phyloP scores from a whole-genome alignment of 2,113 vertebrate genomes.

The Ceratotherium simum region DNA sequence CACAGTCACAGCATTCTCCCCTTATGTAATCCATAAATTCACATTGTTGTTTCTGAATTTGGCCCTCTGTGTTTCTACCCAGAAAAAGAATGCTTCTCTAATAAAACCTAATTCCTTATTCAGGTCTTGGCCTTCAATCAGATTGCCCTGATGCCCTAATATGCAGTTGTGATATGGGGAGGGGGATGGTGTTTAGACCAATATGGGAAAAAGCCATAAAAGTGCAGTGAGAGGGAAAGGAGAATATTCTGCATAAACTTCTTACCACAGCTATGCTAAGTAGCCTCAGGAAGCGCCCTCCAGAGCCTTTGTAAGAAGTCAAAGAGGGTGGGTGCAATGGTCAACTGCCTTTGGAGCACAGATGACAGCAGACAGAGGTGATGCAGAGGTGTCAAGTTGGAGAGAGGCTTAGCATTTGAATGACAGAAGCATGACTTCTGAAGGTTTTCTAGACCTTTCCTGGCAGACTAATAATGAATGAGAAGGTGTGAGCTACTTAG shows the following conservation, averaged over 20 bases:
- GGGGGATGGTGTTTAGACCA: neutral
- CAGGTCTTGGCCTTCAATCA: neutral
- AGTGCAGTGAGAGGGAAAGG: neutral
- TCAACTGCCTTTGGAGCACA: neutral
- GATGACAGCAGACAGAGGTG: neutral
- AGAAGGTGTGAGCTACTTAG: neutral
- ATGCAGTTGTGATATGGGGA: neutral
- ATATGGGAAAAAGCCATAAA: neutral
- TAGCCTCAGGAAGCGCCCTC: neutral
- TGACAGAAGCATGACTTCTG: neutral
- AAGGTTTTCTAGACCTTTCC: conserved; percentile 14
- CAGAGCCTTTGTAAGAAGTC: conserved; percentile 35
- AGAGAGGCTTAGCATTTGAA: conserved; percentile 41
- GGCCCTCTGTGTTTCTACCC: neutral
- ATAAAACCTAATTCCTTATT: neutral
- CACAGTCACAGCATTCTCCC: no score
- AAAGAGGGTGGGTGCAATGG: neutral
- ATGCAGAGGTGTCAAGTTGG: neutral
- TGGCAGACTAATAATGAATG: neutral
- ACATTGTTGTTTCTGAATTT: neutral
- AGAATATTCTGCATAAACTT: neutral
- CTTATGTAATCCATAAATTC: no score
- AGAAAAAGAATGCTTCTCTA: neutral
- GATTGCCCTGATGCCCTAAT: neutral
- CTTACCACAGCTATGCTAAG: conserved; percentile 24